Evolutionary conservation across 2,113 vertebrate species (phyloP).

Genomic region (Piprites chloris): DNA sequence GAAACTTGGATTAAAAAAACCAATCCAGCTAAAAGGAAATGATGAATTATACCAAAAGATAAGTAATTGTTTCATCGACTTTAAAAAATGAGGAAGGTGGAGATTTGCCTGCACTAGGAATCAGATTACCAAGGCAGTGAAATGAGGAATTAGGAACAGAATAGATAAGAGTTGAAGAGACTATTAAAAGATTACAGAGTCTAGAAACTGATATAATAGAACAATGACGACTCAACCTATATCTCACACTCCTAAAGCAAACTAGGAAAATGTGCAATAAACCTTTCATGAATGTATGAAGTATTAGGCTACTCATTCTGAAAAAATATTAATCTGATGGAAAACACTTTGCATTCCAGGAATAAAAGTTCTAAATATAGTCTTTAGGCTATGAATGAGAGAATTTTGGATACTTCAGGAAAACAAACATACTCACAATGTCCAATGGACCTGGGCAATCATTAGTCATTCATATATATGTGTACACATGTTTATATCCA

Average conservation of each 20-base stretch:
- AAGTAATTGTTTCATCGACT: background rate
- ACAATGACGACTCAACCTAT: background rate
- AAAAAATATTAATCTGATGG: background rate
- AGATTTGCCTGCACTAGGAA: slow-evolving; percentile 1
- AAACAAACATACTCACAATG: background rate
- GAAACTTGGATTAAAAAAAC: background rate
- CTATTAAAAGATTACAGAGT: slow-evolving; percentile 48
- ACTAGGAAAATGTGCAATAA: background rate
- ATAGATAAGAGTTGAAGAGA: slow-evolving; percentile 31
- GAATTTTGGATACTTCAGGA: background rate
- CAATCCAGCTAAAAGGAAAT: background rate
- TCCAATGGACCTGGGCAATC: background rate
- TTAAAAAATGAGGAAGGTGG: slow-evolving; percentile 14
- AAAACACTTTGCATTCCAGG: background rate
- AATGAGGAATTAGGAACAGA: slow-evolving; percentile 17
- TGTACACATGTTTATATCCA: background rate
- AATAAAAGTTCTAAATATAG: background rate
- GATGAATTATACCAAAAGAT: background rate
- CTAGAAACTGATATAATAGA: slow-evolving; percentile 5
- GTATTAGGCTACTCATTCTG: background rate
- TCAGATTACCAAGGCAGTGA: slow-evolving; percentile 18
- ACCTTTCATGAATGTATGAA: background rate
- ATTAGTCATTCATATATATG: background rate
- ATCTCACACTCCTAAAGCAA: slow-evolving; percentile 20
- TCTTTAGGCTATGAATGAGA: background rate